Conservation (phyloP, 2,888 invertebrate species). For the Euclidia mi region DNA sequence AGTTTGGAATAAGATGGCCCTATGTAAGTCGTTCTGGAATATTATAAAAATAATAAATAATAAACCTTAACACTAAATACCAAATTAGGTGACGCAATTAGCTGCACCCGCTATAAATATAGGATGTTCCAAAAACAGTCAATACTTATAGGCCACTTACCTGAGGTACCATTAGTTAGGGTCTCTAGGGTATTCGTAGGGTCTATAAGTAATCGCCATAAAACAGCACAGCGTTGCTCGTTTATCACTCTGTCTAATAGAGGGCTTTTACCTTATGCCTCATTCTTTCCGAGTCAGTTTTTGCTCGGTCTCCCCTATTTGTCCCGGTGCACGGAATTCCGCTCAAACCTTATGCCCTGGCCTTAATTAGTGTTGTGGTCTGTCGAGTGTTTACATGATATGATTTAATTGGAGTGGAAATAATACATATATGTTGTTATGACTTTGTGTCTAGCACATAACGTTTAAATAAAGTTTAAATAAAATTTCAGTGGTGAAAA, state of each 20-base stretch:
- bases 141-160: constrained; percentile 40
- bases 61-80: constrained; percentile 15
- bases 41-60: constrained; percentile 8
- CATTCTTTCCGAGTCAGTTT: constrained; percentile 71
- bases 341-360: constrained; percentile 31
- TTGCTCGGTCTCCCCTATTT: constrained; percentile 59
- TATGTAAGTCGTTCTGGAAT: too few species aligned
- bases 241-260: constrained; percentile 75
- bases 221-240: constrained; percentile 65
- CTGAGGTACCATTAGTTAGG: constrained; percentile 44
- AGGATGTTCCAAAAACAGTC: constrained; percentile 37
- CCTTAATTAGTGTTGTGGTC: constrained; percentile 53
- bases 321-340: constrained; percentile 52
- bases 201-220: constrained; percentile 67
- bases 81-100: constrained; percentile 35
- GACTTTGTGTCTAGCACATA: too few species aligned
- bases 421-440: neutral
- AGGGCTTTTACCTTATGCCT: constrained; percentile 72
- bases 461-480: too few species aligned
- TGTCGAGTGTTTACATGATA: constrained; percentile 21
- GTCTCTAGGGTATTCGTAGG: constrained; percentile 49
- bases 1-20: too few species aligned
- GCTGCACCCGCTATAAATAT: constrained; percentile 39
- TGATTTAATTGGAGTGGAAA: constrained; percentile 1
- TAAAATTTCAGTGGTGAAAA: too few species aligned